Percentiles rank a stretch among this genome's conserved stretches.
phyloP scores from a whole-genome alignment of 2,113 vertebrate species.

The Labeo rohita region DNA sequence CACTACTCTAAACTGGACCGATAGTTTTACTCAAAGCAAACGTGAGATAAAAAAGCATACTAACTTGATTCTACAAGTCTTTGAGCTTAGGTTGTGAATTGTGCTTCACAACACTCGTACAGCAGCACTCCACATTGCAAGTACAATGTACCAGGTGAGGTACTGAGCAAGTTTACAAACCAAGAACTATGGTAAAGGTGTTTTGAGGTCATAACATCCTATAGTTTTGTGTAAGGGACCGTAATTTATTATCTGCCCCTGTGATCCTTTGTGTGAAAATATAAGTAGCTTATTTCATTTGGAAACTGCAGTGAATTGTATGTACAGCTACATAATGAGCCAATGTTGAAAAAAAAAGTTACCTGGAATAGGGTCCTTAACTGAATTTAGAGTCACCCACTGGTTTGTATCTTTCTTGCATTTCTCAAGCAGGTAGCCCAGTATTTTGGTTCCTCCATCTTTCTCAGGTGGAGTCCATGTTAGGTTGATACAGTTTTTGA shows the following conservation, averaged over 20 bases:
- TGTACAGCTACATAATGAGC: too few relatives aligned
- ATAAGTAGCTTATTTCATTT: background rate
- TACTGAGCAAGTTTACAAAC: background rate
- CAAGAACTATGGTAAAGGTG: background rate
- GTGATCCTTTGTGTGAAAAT: background rate
- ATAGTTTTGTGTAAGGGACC: background rate
- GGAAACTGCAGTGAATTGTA: background rate
- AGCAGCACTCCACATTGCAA: too few relatives aligned
- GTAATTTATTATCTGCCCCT: background rate
- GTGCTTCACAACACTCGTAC: too few relatives aligned
- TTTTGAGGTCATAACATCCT: background rate
- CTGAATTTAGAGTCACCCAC: conserved; percentile 77
- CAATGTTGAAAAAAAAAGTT: background rate
- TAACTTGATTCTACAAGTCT: background rate
- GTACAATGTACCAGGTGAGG: background rate
- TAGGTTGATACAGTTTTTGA: conserved; percentile 77
- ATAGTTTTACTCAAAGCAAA: background rate
- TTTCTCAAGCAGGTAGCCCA: conserved; percentile 85
- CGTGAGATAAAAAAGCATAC: background rate
- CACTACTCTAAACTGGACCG: background rate
- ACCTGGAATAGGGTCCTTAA: conserved; percentile 77
- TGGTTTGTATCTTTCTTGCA: conserved; percentile 79
- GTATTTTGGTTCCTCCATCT: conserved; percentile 70
- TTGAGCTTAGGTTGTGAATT: background rate
- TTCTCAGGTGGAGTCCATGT: conserved; percentile 79